These are phyloP conservation scores for Phaonia tiefii DNA, from an alignment of 2,888 invertebrate genomes.

Conservation along the genomic window DNA sequence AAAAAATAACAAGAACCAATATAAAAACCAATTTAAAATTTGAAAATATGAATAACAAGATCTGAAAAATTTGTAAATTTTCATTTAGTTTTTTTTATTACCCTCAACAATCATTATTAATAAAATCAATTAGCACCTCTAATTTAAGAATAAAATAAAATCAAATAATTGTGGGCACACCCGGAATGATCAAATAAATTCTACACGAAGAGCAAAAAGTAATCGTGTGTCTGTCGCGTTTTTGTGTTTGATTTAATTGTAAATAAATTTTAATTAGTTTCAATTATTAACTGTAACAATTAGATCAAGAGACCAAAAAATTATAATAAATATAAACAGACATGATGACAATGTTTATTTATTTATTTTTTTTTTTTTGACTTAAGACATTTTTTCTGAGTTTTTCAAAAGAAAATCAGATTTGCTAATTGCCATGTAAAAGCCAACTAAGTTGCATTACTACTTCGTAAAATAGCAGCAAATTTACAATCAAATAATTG, in stretches of 20 bases:
- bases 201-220: neutral
- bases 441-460: too few relatives aligned
- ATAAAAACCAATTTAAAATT: neutral
- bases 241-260: slow-evolving; percentile 53
- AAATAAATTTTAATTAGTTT: slow-evolving; percentile 50
- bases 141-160: neutral
- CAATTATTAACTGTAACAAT: slow-evolving; percentile 40
- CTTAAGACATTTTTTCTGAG: slow-evolving; percentile 11
- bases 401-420: neutral
- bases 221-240: slow-evolving; percentile 12
- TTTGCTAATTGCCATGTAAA: slow-evolving; percentile 38
- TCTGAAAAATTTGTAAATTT: too few relatives aligned
- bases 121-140: neutral
- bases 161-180: too few relatives aligned
- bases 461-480: too few relatives aligned
- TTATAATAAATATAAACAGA: too few relatives aligned
- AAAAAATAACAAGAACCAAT: slow-evolving; percentile 15
- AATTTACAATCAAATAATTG: too few relatives aligned
- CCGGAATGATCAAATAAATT: too few relatives aligned
- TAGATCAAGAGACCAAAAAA: too few relatives aligned
- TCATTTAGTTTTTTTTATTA: too few relatives aligned
- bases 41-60: too few relatives aligned
- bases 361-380: slow-evolving; percentile 22
- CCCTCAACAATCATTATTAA: neutral
- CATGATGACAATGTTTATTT: slow-evolving; percentile 38